Evolutionary conservation across 2,113 vertebrate species (phyloP).

Genomic region (Channa maculata): DNA sequence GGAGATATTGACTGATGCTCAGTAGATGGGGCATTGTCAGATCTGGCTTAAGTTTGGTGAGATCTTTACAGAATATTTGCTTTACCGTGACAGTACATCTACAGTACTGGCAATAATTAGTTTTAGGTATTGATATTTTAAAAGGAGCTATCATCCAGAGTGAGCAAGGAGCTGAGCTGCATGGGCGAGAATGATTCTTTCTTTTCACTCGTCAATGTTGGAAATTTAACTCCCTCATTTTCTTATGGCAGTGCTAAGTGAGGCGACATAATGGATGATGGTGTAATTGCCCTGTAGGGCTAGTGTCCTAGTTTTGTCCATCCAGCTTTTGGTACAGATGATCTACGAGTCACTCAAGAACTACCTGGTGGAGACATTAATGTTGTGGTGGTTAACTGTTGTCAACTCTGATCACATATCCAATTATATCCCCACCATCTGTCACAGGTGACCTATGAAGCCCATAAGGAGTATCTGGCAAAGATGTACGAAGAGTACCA

Average conservation of each 20-base stretch:
- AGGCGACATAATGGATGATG: conserved; percentile 30
- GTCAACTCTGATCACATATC: conserved; percentile 29
- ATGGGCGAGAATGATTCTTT: neutral
- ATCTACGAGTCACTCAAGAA: conserved; percentile 25
- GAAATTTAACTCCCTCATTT: neutral
- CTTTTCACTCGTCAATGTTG: conserved; percentile 12
- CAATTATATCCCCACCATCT: conserved; percentile 22
- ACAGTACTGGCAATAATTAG: neutral
- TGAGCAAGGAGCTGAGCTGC: too few species aligned
- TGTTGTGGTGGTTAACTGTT: conserved; percentile 29
- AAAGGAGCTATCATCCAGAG: too few species aligned
- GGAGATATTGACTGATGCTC: neutral
- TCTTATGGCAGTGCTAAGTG: neutral
- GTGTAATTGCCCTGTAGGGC: conserved; percentile 20
- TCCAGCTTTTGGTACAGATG: neutral
- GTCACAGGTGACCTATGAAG: conserved; percentile 95
- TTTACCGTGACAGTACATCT: neutral
- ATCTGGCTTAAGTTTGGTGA: neutral
- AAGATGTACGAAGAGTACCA: conserved; percentile 99
- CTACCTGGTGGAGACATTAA: conserved; percentile 21
- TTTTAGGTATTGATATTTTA: conserved; percentile 1
- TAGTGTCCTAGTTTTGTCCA: conserved; percentile 41
- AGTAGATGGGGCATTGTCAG: neutral
- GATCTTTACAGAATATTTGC: neutral
- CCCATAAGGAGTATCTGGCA: conserved; percentile 98